Percentiles rank a stretch among this genome's conserved stretches.
phyloP scores from a whole-genome alignment of 2,797 vertebrate genomes.

The Poeciliopsis turneri region DNA sequence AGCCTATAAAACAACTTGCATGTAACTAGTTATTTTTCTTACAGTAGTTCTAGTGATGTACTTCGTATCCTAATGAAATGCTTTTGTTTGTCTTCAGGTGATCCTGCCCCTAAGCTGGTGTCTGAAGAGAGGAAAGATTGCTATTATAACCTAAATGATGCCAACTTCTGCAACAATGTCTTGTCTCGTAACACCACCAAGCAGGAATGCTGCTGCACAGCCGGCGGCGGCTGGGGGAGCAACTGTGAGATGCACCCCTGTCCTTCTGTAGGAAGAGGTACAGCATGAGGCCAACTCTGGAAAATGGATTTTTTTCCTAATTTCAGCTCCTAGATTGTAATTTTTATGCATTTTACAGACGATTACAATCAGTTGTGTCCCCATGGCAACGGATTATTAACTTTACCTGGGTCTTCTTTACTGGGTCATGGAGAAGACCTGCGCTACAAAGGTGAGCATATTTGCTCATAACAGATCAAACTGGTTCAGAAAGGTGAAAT shows the following conservation, averaged over 20 bases:
- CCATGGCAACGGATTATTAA: constrained; percentile 77
- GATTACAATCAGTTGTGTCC: constrained; percentile 81
- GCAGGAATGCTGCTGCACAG: constrained; percentile 84
- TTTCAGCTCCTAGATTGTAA: constrained; percentile 8
- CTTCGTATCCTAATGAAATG: neutral
- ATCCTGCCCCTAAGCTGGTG: neutral
- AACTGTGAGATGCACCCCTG: constrained; percentile 84
- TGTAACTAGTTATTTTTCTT: neutral
- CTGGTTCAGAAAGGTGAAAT: constrained; percentile 27
- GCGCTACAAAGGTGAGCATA: constrained; percentile 71
- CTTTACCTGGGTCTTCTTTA: constrained; percentile 42
- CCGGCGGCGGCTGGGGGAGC: constrained; percentile 82
- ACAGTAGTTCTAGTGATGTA: constrained; percentile 11
- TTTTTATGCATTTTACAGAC: constrained; percentile 61
- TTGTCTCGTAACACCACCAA: constrained; percentile 80
- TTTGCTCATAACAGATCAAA: constrained; percentile 16
- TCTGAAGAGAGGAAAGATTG: constrained; percentile 77
- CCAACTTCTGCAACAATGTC: constrained; percentile 81
- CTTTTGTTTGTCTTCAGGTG: constrained; percentile 25
- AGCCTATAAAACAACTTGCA: neutral
- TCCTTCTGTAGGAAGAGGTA: constrained; percentile 75
- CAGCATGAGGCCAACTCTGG: neutral
- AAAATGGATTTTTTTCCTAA: neutral
- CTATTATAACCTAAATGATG: constrained; percentile 80
- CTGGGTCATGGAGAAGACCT: constrained; percentile 57